Conservation (phyloP, 2,888 invertebrate genomes). For the Margaritifera margaritifera region DNA sequence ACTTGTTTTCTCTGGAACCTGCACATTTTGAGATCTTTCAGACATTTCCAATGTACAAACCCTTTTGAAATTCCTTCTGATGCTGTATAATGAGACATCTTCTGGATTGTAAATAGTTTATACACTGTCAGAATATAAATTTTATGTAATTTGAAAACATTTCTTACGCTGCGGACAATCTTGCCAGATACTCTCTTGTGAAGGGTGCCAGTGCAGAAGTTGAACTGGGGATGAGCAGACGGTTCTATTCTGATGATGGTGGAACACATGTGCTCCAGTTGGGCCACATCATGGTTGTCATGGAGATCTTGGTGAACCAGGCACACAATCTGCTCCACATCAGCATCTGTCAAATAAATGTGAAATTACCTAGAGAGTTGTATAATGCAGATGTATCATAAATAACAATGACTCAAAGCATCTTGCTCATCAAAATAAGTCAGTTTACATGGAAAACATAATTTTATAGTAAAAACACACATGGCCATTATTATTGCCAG, state of each 20-base stretch:
- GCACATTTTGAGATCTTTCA: too few species aligned
- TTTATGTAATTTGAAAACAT: background rate
- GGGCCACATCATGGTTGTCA: conserved; percentile 43
- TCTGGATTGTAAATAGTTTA: background rate
- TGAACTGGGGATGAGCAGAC: conserved; percentile 23
- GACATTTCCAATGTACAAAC: too few species aligned
- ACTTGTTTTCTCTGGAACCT: too few species aligned
- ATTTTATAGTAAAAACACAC: too few species aligned
- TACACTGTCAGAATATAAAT: background rate
- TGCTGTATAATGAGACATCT: too few species aligned
- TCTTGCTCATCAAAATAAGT: too few species aligned
- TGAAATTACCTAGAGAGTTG: background rate
- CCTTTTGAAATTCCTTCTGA: too few species aligned
- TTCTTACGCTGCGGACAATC: conserved; percentile 53
- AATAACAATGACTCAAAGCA: too few species aligned
- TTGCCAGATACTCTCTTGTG: conserved; percentile 62
- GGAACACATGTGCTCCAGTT: conserved; percentile 52
- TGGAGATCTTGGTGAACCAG: conserved; percentile 58
- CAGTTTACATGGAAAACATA: too few species aligned
- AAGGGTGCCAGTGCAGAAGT: conserved; percentile 39
- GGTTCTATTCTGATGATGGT: conserved; percentile 42
- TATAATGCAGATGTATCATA: too few species aligned
- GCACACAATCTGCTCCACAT: conserved; percentile 53
- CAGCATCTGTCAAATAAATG: conserved; percentile 38
- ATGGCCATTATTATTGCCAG: too few species aligned